These are phyloP conservation scores for Samia ricini DNA, from an alignment of 1,140 invertebrate species.

Conservation along the genomic window DNA sequence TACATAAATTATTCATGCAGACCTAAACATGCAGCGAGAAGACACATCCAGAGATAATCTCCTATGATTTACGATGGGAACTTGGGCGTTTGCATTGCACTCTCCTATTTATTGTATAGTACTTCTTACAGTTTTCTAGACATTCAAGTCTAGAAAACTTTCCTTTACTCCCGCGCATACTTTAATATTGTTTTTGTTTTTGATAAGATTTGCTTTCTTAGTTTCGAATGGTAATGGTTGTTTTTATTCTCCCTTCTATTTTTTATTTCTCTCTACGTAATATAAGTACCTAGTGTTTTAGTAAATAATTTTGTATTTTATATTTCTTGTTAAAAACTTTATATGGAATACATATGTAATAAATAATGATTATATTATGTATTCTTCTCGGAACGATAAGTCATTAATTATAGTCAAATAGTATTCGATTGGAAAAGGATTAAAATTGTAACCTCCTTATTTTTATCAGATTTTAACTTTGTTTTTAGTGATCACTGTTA, in stretches of 20 bases:
- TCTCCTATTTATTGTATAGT: constrained; percentile 45
- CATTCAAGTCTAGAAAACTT: constrained; percentile 3
- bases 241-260: no score
- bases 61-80: constrained; percentile 67
- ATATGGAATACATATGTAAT: no score
- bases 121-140: constrained; percentile 5
- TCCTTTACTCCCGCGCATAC: neutral
- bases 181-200: constrained; percentile 8
- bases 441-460: no score
- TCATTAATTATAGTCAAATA: no score
- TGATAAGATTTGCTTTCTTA: constrained; percentile 6
- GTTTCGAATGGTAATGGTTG: neutral
- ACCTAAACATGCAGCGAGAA: constrained; percentile 50
- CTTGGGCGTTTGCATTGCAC: constrained; percentile 49
- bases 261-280: neutral
- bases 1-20: constrained; percentile 63
- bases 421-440: no score
- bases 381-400: no score
- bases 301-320: neutral
- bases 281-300: neutral
- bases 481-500: no score
- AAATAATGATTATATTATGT: no score
- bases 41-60: constrained; percentile 65
- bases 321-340: no score
- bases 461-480: no score